Base-by-base conservation (phyloP, 1,140 invertebrate genomes). In the Papilio helenus region DNA sequence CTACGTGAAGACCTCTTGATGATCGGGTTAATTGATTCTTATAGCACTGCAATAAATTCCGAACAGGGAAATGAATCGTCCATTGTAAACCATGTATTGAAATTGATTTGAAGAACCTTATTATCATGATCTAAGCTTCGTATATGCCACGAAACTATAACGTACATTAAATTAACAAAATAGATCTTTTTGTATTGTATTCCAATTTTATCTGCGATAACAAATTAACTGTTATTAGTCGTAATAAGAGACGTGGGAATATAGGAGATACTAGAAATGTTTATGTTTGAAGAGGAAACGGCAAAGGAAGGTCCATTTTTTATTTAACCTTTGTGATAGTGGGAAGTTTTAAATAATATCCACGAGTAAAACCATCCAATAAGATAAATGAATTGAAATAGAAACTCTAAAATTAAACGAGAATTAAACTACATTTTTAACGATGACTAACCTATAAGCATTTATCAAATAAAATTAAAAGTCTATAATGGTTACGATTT, bases 61-160 rank as follows among this genome's bases (percentile, higher is more conserved):
- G 61, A 16, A 68, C 10, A 16, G 14, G 26, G 61, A 68, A 68
- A 26, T 34, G 26, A 68, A 68, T 29, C 26, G 26, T 68, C 61
- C 26, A 68, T 68, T 68, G 61, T 68, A 34, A 68, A 68, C 61
- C 61, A 29, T 68, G 3, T 68, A 68, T 68, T 68, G 14, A 68
- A 68, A 68, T 68, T 68, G 61, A 26, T 68, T 68, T 68, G 61
- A 68, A 68, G 61, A 68, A 34, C 61, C 14, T 68, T 2, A 68
- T 68, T 29, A 68, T 68, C 61, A 29, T 14, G 61, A 68, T 68
- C 61, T 68, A 68, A 34, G 26, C 23, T 4, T 68, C 0, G 14
- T 68, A 68, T 68, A 34, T 34, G 26, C 23, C 26, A 68, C 5
- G 61, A 68, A 16, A 12, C 12, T 29, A 29, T 34, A 68, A 68